Evolutionary conservation across 2,797 vertebrate genomes (phyloP).

Genomic region (Buceros bicornis): DNA sequence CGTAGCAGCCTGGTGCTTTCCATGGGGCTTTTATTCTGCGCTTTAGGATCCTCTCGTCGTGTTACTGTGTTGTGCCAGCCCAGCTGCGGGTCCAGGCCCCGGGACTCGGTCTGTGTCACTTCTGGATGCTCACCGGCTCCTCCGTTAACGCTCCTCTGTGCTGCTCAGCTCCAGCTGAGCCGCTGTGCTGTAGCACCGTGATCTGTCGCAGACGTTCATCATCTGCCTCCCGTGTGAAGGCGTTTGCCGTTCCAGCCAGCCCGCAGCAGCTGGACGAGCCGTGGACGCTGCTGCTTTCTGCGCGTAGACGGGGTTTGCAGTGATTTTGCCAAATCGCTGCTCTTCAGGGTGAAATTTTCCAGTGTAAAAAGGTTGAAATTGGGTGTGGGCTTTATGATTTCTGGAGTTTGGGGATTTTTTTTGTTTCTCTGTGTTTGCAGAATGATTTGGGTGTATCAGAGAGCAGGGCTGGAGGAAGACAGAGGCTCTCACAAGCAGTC

Average conservation of each 20-base stretch:
- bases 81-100: background rate
- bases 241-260: background rate
- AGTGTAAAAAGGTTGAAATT: background rate
- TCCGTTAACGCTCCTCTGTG: background rate
- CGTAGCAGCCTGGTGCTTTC: background rate
- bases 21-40: background rate
- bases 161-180: too few species aligned
- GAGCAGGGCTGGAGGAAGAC: background rate
- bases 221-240: background rate
- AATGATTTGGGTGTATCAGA: background rate
- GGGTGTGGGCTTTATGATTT: background rate
- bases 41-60: too few species aligned
- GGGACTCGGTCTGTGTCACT: background rate
- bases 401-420: background rate
- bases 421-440: background rate
- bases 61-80: background rate
- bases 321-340: background rate
- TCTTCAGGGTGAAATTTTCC: background rate
- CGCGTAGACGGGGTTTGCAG: background rate
- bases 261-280: background rate
- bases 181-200: too few species aligned
- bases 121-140: background rate
- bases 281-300: background rate
- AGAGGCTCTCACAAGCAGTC: background rate
- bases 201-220: too few species aligned